Conservation (phyloP, 2,113 vertebrate genomes). For the Crotalus helleri region DNA sequence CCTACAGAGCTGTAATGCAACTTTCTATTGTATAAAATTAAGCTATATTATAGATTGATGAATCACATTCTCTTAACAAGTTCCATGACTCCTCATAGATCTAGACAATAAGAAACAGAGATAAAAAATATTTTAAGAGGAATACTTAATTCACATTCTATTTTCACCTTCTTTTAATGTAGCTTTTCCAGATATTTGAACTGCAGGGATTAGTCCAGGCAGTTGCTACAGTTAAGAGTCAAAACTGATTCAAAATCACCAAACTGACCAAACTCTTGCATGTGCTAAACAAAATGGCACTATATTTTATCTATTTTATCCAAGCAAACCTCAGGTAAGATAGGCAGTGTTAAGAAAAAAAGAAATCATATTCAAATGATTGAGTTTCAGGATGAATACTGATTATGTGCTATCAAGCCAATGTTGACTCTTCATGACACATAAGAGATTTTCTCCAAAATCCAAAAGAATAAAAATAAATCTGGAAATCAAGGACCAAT, state of each 20-base stretch:
- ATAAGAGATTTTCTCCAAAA: not conserved
- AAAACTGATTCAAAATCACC: not conserved
- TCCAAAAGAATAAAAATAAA: not conserved
- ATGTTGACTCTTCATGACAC: not conserved
- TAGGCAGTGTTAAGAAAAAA: not conserved
- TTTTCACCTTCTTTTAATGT: not conserved
- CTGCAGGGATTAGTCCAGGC: not conserved
- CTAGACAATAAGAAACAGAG: not conserved
- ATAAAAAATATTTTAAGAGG: not conserved
- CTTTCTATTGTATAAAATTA: not conserved
- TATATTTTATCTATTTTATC: not conserved
- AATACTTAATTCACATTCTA: not conserved
- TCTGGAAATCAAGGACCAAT: not conserved
- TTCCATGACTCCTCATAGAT: not conserved
- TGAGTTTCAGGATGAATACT: not conserved
- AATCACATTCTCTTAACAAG: not conserved
- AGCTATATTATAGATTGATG: not conserved
- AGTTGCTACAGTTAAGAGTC: not conserved
- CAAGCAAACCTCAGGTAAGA: not conserved
- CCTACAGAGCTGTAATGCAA: not conserved
- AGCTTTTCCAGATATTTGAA: not conserved
- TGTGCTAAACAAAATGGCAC: not conserved
- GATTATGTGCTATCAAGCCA: not conserved
- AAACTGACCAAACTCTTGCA: not conserved
- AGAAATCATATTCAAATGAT: not conserved